These are phyloP conservation scores for Ernsta delagoae DNA, from an alignment of 2,888 invertebrate genomes.

Conservation along the genomic window DNA sequence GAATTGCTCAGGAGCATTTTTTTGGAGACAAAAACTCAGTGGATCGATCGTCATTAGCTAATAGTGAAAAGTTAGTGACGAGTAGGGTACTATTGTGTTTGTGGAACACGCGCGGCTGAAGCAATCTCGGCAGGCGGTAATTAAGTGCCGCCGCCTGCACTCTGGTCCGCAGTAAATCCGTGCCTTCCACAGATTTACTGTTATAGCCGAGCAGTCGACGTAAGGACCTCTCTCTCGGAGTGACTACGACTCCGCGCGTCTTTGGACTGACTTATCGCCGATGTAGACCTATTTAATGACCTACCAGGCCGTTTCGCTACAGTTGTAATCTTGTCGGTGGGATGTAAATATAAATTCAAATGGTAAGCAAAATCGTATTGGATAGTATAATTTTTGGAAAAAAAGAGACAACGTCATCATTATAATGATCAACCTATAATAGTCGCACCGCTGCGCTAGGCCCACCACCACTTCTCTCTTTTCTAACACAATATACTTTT, in stretches of 20 bases:
- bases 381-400: no score
- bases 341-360: no score
- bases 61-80: constrained; percentile 5
- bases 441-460: no score
- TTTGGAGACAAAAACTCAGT: no score
- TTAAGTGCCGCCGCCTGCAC: constrained; percentile 68
- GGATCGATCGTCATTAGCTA: no score
- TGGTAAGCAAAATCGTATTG: no score
- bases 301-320: background rate
- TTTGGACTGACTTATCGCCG: constrained; percentile 62
- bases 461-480: no score
- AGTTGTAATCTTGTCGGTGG: background rate
- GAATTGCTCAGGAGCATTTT: no score
- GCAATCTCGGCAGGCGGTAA: constrained; percentile 74
- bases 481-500: no score
- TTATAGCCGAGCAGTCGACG: constrained; percentile 67
- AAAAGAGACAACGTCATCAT: no score
- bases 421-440: no score
- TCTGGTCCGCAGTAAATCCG: constrained; percentile 66
- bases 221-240: constrained; percentile 45
- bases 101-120: constrained; percentile 57
- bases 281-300: constrained; percentile 6
- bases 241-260: constrained; percentile 47
- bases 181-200: constrained; percentile 79
- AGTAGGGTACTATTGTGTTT: constrained; percentile 12